phyloP scores from a whole-genome alignment of 2,113 vertebrate genomes.

The Oxyruncus cristatus region DNA sequence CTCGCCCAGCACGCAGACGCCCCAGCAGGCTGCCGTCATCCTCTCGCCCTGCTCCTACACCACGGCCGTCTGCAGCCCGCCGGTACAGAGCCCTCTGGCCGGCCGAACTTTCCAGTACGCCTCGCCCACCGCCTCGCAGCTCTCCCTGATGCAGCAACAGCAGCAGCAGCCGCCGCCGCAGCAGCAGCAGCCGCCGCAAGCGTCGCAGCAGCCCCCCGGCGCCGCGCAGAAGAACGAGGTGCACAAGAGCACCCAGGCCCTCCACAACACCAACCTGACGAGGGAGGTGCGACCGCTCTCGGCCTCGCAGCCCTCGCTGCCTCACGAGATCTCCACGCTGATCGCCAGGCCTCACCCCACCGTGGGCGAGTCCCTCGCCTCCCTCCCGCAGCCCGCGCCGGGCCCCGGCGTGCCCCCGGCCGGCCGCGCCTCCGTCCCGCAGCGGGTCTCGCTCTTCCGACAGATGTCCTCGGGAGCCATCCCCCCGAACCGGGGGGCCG shows the following conservation, averaged over 20 bases:
- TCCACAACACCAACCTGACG: conserved; percentile 88
- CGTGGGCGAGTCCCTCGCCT: conserved; percentile 89
- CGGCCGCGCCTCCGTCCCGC: conserved; percentile 82
- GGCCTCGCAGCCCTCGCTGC: conserved; percentile 96
- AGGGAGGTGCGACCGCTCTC: conserved; percentile 94
- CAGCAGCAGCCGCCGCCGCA: not conserved
- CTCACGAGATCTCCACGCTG: conserved; percentile 86
- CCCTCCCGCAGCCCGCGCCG: conserved; percentile 79
- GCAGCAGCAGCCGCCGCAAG: conserved; percentile 67
- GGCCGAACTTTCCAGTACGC: conserved; percentile 92
- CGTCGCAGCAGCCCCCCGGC: conserved; percentile 58
- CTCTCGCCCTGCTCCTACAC: conserved; percentile 93
- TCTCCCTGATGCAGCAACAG: conserved; percentile 85
- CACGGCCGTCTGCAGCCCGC: conserved; percentile 86
- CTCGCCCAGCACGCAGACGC: conserved; percentile 79
- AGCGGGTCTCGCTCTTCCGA: conserved; percentile 88
- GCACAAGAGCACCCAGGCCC: conserved; percentile 90
- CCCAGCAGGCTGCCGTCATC: conserved; percentile 76
- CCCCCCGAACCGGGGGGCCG: conserved; percentile 80
- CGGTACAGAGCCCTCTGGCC: conserved; percentile 89
- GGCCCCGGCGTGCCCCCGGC: conserved; percentile 72
- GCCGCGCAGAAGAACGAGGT: conserved; percentile 84
- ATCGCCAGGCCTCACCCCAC: conserved; percentile 85
- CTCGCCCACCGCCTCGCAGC: conserved; percentile 89
- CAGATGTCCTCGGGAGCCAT: conserved; percentile 97